Evolutionary conservation across 2,888 invertebrate genomes (phyloP).

Genomic region (Apeira syringaria): DNA sequence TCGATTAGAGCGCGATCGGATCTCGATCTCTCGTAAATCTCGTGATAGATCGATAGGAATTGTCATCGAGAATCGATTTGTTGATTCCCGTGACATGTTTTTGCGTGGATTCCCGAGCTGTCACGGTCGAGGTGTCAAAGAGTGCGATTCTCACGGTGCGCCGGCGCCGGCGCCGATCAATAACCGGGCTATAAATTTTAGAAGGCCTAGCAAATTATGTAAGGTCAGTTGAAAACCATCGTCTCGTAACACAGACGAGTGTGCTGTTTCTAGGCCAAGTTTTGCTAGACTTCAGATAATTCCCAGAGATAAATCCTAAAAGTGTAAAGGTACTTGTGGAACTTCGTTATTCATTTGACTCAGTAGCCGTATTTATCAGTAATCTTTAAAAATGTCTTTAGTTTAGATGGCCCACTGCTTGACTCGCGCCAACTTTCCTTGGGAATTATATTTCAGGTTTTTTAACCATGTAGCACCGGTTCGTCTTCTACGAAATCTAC

Average conservation of each 20-base stretch:
- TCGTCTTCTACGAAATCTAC: no score
- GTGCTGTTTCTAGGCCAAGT: neutral
- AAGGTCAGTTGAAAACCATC: slow-evolving; percentile 7
- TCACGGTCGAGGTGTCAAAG: slow-evolving; percentile 60
- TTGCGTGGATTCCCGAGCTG: slow-evolving; percentile 49
- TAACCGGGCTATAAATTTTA: slow-evolving; percentile 16
- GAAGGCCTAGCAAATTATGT: slow-evolving; percentile 17
- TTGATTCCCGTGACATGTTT: slow-evolving; percentile 66
- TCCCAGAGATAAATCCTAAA: no score
- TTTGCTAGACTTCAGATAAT: no score
- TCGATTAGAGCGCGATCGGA: slow-evolving; percentile 33
- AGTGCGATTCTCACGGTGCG: slow-evolving; percentile 57
- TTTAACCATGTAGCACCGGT: no score
- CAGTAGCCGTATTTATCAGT: no score
- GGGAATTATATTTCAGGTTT: no score
- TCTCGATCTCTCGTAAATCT: slow-evolving; percentile 12
- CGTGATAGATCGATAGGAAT: slow-evolving; percentile 50
- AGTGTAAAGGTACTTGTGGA: no score
- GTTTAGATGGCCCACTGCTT: no score
- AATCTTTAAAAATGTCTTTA: no score
- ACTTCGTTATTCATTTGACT: no score
- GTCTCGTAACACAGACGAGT: neutral
- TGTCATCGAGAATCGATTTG: slow-evolving; percentile 68
- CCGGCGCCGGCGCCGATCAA: slow-evolving; percentile 46
- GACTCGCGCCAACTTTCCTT: no score